phyloP scores from a whole-genome alignment of 2,797 vertebrate genomes.

The Helarctos malayanus region DNA sequence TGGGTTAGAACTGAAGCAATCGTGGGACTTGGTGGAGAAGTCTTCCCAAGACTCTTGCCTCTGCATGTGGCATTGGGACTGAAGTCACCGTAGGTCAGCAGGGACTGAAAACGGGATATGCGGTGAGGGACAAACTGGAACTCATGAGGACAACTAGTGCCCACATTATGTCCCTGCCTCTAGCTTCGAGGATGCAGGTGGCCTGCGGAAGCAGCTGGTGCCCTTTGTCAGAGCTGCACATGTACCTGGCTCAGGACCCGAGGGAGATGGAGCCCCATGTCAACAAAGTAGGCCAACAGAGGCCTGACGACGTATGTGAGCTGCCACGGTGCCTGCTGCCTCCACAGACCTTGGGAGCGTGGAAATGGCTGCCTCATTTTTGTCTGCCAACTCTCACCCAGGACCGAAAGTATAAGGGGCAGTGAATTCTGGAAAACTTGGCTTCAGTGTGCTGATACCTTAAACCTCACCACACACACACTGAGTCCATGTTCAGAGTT shows the following conservation, averaged over 20 bases:
- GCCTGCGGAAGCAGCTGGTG: background rate
- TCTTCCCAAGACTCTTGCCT: background rate
- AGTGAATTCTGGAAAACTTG: background rate
- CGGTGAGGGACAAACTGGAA: background rate
- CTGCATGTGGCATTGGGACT: background rate
- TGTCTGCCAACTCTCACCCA: background rate
- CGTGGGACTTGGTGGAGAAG: background rate
- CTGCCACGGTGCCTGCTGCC: background rate
- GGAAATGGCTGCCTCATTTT: background rate
- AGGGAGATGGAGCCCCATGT: background rate
- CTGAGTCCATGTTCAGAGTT: too few relatives aligned
- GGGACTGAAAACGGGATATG: background rate
- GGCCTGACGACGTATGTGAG: background rate
- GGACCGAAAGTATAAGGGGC: background rate
- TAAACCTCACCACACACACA: background rate
- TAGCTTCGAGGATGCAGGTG: background rate
- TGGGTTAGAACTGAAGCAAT: background rate
- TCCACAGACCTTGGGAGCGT: background rate
- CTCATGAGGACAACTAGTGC: background rate
- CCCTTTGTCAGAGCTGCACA: background rate
- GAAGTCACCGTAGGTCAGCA: background rate
- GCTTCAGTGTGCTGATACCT: background rate
- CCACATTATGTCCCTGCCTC: fast-evolving
- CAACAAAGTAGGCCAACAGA: background rate
- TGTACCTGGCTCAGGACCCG: background rate